These are phyloP conservation scores for Sebastes cheni DNA, from an alignment of 2,797 vertebrate species.

Conservation along the genomic window DNA sequence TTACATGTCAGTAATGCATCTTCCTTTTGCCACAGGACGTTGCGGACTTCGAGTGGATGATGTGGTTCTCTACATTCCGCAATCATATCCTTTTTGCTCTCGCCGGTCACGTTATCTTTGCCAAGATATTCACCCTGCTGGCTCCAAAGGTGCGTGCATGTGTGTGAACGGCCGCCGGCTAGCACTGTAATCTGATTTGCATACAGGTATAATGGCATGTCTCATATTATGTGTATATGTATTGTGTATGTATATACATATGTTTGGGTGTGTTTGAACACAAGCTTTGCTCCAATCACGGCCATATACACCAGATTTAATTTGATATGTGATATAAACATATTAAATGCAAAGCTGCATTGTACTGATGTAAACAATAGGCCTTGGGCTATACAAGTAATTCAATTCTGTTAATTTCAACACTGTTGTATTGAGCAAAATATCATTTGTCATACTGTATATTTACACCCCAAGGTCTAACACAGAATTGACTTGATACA, in stretches of 20 bases:
- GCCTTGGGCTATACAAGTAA: neutral
- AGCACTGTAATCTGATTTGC: neutral
- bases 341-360: neutral
- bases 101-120: slow-evolving; percentile 92
- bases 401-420: neutral
- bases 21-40: slow-evolving; percentile 82
- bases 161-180: slow-evolving; percentile 6
- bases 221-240: neutral
- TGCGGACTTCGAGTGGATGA: slow-evolving; percentile 96
- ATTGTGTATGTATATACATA: neutral
- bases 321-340: neutral
- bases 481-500: slow-evolving; percentile 19
- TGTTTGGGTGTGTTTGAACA: neutral
- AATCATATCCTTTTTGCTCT: slow-evolving; percentile 94
- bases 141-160: slow-evolving; percentile 88
- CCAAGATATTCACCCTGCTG: slow-evolving; percentile 90
- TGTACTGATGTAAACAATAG: neutral
- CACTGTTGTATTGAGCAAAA: neutral
- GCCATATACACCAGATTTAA: neutral
- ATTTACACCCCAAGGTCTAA: slow-evolving; percentile 4
- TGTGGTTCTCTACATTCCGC: slow-evolving; percentile 97
- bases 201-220: slow-evolving; percentile 2
- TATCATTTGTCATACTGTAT: neutral
- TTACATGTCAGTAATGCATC: neutral
- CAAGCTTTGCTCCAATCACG: neutral